Conservation (phyloP, 2,888 invertebrate species). For the Caenorhabditis plicata region DNA sequence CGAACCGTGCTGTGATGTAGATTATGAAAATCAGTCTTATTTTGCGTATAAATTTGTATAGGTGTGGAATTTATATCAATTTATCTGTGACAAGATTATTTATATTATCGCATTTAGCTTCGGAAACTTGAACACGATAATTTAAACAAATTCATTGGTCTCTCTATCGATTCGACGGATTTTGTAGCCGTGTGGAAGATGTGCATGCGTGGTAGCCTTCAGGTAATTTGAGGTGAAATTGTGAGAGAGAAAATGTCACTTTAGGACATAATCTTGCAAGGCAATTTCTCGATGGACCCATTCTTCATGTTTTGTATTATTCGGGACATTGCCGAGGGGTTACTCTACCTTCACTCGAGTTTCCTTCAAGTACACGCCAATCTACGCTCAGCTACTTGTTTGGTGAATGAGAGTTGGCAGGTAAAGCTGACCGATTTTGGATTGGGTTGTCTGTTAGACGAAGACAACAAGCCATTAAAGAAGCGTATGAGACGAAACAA, state of each 20-base stretch:
- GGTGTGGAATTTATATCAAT: no score
- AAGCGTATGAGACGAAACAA: no score
- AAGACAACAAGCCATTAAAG: constrained; percentile 35
- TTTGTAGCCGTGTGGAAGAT: constrained; percentile 56
- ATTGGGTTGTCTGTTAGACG: constrained; percentile 18
- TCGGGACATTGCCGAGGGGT: constrained; percentile 46
- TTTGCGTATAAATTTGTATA: no score
- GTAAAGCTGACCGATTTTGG: constrained; percentile 40
- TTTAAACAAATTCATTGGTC: constrained; percentile 59
- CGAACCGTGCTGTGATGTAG: no score
- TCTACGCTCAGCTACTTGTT: constrained; percentile 46
- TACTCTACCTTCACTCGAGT: constrained; percentile 43
- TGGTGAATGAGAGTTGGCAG: constrained; percentile 58
- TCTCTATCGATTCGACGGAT: constrained; percentile 54
- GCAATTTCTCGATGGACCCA: constrained; percentile 48
- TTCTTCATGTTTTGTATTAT: constrained; percentile 52
- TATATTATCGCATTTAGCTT: no score
- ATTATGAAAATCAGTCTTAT: no score
- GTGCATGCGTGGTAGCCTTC: constrained; percentile 48
- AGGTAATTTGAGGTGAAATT: constrained; percentile 13
- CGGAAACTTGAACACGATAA: constrained; percentile 60
- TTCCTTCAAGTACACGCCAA: constrained; percentile 46
- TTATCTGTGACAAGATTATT: no score
- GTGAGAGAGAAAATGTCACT: not conserved
- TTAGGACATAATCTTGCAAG: constrained; percentile 46